These are phyloP conservation scores for Callosobruchus maculatus DNA, from an alignment of 2,888 invertebrate genomes.

Conservation along the genomic window DNA sequence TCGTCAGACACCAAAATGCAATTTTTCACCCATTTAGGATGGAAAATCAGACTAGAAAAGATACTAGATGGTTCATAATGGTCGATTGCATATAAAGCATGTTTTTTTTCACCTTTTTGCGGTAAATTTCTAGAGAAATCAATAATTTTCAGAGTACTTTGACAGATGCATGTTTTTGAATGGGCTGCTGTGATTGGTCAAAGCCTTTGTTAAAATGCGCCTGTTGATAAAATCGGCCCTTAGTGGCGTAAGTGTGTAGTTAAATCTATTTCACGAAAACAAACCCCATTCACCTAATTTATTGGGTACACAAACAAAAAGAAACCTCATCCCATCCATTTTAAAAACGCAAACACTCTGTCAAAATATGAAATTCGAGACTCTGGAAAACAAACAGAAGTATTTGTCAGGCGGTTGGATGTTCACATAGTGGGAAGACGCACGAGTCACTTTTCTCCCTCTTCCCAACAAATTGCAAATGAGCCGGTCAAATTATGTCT, in stretches of 20 bases:
- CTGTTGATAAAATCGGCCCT: no score
- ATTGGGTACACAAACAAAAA: neutral
- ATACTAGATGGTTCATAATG: no score
- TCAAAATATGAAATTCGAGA: neutral
- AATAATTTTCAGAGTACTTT: no score
- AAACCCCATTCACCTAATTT: neutral
- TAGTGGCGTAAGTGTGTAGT: neutral
- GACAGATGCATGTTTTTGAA: no score
- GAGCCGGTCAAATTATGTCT: neutral
- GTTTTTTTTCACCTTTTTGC: no score
- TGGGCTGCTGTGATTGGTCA: no score
- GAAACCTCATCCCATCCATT: neutral
- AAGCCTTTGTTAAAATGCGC: no score
- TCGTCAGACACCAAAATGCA: no score
- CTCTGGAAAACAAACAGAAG: neutral
- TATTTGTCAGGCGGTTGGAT: neutral
- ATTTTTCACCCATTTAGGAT: no score
- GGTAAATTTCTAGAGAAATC: no score
- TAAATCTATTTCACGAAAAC: neutral
- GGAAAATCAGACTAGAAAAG: no score
- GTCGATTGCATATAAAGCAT: no score
- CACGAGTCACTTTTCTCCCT: neutral
- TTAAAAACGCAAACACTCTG: neutral
- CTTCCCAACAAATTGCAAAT: neutral
- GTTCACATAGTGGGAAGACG: neutral